Percentiles rank a stretch among this genome's conserved stretches.
These are phyloP conservation scores for Sminthurides bifidus DNA, from an alignment of 1,140 invertebrate genomes.

Conservation along the genomic window DNA sequence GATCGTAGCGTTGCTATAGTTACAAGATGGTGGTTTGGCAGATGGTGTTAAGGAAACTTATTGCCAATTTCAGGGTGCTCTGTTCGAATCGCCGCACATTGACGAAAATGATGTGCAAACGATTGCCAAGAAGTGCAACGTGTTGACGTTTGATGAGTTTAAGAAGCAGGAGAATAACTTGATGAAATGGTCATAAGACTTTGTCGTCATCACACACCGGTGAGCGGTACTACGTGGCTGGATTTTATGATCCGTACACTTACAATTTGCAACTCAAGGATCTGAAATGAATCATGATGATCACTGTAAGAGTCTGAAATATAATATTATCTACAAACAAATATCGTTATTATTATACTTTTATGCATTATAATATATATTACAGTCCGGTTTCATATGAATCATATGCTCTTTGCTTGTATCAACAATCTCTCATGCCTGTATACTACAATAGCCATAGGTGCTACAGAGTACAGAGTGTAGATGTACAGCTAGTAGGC, in stretches of 20 bases:
- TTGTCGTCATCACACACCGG: constrained; percentile 57
- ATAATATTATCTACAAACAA: background rate
- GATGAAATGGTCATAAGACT: constrained; percentile 21
- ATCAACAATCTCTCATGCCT: no score
- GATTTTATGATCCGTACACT: constrained; percentile 74
- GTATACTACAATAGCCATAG: no score
- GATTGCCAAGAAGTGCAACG: constrained; percentile 91
- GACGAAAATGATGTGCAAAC: constrained; percentile 96
- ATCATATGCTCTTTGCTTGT: constrained; percentile 5
- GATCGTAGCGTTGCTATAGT: background rate
- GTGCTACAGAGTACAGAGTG: no score
- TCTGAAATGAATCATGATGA: constrained; percentile 30
- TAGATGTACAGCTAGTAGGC: no score
- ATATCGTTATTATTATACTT: background rate
- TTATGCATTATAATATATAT: background rate
- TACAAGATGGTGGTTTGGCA: background rate
- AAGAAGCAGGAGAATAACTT: constrained; percentile 41
- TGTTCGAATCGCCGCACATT: constrained; percentile 82
- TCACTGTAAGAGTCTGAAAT: constrained; percentile 21
- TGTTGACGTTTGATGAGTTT: constrained; percentile 66
- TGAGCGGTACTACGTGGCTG: constrained; percentile 90
- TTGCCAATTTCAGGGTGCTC: constrained; percentile 54
- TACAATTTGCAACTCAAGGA: constrained; percentile 29
- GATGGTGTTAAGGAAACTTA: background rate
- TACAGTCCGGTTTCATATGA: background rate